A percentile compares a stretch with the other conserved stretches of the same genome.
Evolutionary conservation across 2,888 invertebrate genomes (phyloP).

Genomic region (Caenorhabditis sp.): DNA sequence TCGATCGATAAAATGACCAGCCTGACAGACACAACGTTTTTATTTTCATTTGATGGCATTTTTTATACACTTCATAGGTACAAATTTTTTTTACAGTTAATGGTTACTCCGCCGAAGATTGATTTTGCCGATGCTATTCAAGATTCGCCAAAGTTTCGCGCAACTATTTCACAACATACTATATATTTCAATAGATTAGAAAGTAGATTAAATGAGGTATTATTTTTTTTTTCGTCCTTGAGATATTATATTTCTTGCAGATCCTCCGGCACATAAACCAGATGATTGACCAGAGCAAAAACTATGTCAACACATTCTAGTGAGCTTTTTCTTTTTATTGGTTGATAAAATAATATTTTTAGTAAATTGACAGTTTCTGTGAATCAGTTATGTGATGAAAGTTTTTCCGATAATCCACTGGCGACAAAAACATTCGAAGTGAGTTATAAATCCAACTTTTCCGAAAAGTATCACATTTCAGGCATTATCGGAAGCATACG

Average conservation of each 20-base stretch:
- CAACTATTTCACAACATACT: conserved; percentile 42
- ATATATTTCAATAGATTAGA: conserved; percentile 51
- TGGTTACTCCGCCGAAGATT: conserved; percentile 26
- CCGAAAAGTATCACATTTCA: too few relatives aligned
- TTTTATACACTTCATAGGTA: neutral
- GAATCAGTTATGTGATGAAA: conserved; percentile 84
- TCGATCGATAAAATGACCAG: neutral
- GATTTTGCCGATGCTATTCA: conserved; percentile 42
- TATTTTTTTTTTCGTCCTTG: neutral
- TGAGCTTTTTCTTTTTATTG: conserved; percentile 72
- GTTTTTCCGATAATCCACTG: conserved; percentile 83
- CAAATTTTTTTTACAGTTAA: neutral
- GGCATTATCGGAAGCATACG: conserved; percentile 63
- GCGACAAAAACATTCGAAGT: conserved; percentile 44
- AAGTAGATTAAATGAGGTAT: conserved; percentile 53
- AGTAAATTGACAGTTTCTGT: conserved; percentile 79
- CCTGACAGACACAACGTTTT: neutral
- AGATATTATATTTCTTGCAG: conserved; percentile 71
- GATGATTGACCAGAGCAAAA: conserved; percentile 91
- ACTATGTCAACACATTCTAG: conserved; percentile 91
- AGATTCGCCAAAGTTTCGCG: conserved; percentile 50
- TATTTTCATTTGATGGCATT: neutral
- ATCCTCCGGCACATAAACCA: conserved; percentile 84
- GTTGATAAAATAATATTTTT: conserved; percentile 63
- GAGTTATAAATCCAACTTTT: neutral